Base-by-base conservation (phyloP, 2,797 vertebrate species). In the Glyptemys insculpta region DNA sequence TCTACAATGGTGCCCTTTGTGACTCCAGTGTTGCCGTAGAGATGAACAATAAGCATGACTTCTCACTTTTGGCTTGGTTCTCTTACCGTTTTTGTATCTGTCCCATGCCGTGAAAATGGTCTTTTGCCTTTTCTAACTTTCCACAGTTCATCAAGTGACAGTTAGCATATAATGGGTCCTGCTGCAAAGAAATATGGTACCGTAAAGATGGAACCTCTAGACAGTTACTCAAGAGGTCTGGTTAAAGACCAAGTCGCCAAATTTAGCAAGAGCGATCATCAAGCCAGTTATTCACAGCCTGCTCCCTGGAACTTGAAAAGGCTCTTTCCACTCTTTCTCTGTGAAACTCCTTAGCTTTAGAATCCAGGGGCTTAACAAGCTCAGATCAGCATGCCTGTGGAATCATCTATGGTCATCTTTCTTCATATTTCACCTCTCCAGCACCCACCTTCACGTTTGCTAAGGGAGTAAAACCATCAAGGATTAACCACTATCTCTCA, bases 51-150 rank as follows among this genome's bases (percentile, higher is more conserved):
- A 97, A 97, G 86, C n/a, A 81, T 27, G 47, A 94, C 41, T 81
- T 96, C 91, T 90, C 34, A 53, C 91, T 96, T 96, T 93, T 83
- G 97, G 92, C 81, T 88, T 95, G 83, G 81, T 83, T 34, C 83
- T 98, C 87, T 88, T 90, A 86, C 83, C 81, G 85, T 80, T 90
- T 96, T 96, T 92, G 91, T 97, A 97, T 97, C 89, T 53, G 96
- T 83, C 86, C 93, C 94, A 97, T 18, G 50, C 81, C 68, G 93
- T 86, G 97, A 97, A 97, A 97, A 97, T 96, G 96, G 90, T 91
- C 93, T 97, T 97, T 97, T 95, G 91, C 95, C 96, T 82, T 89
- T 78, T 88, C 93, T 91, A 82, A 93, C 91, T 97, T 95, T 95
- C 87, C 85, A 90, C 87, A 94, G 59, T 89, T 97, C 97, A 96